phyloP scores from a whole-genome alignment of 35 echinoderm and acorn worm genomes.

The Ophiothrix spiculata region DNA sequence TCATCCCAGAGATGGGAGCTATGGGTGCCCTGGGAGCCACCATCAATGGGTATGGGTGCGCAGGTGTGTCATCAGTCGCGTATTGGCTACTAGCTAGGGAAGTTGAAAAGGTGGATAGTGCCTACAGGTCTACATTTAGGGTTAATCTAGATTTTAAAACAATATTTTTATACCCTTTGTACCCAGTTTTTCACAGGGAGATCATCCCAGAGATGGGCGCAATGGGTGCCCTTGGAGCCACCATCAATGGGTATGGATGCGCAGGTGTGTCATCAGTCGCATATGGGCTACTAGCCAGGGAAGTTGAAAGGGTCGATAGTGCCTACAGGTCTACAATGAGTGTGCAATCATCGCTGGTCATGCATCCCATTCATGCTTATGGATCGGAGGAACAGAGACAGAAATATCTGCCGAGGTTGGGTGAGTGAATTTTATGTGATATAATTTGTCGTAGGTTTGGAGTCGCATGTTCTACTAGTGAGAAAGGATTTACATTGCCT shows the following conservation, averaged over 20 bases:
- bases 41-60: conserved; percentile 93
- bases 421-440: conserved; percentile 33
- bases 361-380: conserved; percentile 97
- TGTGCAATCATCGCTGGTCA: conserved; percentile 97
- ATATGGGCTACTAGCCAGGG: conserved; percentile 91
- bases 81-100: conserved; percentile 94
- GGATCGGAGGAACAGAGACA: conserved; percentile 85
- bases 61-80: conserved; percentile 94
- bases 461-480: too few species aligned
- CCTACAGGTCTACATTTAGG: conserved; percentile 84
- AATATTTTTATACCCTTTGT: not conserved
- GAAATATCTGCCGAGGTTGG: conserved; percentile 86
- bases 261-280: conserved; percentile 97
- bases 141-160: too few species aligned
- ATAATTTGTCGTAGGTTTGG: too few species aligned
- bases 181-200: conserved; percentile 88
- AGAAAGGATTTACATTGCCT: too few species aligned
- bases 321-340: conserved; percentile 90
- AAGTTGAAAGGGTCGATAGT: conserved; percentile 87
- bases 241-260: conserved; percentile 94
- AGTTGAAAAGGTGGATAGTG: conserved; percentile 83
- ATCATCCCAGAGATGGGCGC: conserved; percentile 90
- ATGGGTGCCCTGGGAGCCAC: conserved; percentile 87
- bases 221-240: conserved; percentile 81
- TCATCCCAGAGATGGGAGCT: conserved; percentile 84